A percentile compares a stretch with the other conserved stretches of the same genome.
Evolutionary conservation across 2,888 invertebrate genomes (phyloP).

Genomic region (Sphecodes monilicornis): DNA sequence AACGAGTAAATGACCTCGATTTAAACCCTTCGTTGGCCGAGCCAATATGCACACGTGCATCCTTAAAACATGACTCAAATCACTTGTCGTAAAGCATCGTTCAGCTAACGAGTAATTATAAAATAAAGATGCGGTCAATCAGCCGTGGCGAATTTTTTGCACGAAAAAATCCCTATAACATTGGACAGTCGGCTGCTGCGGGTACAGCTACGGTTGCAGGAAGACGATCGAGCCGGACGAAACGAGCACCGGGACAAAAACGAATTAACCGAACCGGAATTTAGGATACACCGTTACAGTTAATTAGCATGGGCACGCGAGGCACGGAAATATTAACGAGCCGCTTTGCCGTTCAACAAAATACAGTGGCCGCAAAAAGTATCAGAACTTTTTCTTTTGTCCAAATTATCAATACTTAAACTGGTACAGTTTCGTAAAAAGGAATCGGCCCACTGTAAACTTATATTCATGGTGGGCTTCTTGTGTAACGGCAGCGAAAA

Average conservation of each 20-base stretch:
- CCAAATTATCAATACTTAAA: background rate
- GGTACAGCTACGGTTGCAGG: background rate
- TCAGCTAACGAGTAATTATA: slow-evolving; percentile 2
- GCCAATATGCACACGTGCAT: background rate
- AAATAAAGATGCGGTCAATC: slow-evolving; percentile 18
- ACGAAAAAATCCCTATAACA: slow-evolving; percentile 40
- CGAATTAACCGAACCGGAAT: slow-evolving; percentile 48
- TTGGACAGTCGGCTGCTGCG: background rate
- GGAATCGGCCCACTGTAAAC: background rate
- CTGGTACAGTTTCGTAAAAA: background rate
- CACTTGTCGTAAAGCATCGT: background rate
- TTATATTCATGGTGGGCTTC: no score
- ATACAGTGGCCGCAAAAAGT: background rate
- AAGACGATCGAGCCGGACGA: slow-evolving; percentile 19
- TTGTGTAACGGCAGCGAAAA: no score
- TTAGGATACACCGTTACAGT: slow-evolving; percentile 53
- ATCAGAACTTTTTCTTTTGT: background rate
- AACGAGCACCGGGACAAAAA: slow-evolving; percentile 53
- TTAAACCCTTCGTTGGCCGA: background rate
- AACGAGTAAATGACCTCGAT: background rate
- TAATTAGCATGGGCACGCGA: slow-evolving; percentile 42
- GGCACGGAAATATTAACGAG: slow-evolving; percentile 33
- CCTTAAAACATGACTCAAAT: background rate
- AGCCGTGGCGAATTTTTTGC: slow-evolving; percentile 20
- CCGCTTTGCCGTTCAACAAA: slow-evolving; percentile 41